A percentile compares a stretch with the other conserved stretches of the same genome.
These are phyloP conservation scores for Akabosia matsudoensis DNA, from an alignment of 1,140 invertebrate genomes.

Conservation along the genomic window DNA sequence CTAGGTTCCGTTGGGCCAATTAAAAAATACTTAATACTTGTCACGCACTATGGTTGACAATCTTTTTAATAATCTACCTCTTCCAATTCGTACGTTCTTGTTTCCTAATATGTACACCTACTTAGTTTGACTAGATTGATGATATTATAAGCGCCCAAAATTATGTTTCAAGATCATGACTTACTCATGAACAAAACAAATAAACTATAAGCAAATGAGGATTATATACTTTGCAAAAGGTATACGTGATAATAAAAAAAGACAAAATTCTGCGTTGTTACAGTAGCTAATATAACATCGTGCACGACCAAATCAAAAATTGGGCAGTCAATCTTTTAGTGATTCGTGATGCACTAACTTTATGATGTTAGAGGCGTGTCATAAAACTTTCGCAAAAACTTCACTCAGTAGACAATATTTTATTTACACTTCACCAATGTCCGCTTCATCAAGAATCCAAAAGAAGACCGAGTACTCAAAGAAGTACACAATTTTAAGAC, in stretches of 20 bases:
- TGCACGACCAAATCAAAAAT: not conserved
- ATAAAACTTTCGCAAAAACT: not conserved
- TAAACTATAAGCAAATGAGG: slow-evolving; percentile 28
- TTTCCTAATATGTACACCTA: too few species aligned
- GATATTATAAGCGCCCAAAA: too few species aligned
- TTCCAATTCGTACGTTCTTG: too few species aligned
- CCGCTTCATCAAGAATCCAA: too few species aligned
- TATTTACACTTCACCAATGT: too few species aligned
- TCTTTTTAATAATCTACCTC: too few species aligned
- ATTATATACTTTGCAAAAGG: slow-evolving; percentile 22
- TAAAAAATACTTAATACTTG: not conserved
- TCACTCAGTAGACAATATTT: not conserved
- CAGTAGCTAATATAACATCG: not conserved
- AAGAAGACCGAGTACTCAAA: too few species aligned
- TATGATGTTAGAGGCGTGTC: slow-evolving; percentile 10
- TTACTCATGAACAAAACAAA: not conserved
- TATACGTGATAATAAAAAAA: not conserved
- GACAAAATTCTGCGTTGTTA: not conserved
- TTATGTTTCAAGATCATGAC: too few species aligned
- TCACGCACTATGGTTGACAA: not conserved
- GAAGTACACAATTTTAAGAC: too few species aligned
- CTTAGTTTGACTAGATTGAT: too few species aligned
- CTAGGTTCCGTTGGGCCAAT: not conserved
- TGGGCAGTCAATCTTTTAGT: slow-evolving; percentile 10
- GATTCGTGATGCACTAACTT: slow-evolving; percentile 1